A percentile compares a stretch with the other conserved stretches of the same genome.
These are phyloP conservation scores for Argya squamiceps DNA, from an alignment of 2,797 vertebrate species.

Conservation along the genomic window DNA sequence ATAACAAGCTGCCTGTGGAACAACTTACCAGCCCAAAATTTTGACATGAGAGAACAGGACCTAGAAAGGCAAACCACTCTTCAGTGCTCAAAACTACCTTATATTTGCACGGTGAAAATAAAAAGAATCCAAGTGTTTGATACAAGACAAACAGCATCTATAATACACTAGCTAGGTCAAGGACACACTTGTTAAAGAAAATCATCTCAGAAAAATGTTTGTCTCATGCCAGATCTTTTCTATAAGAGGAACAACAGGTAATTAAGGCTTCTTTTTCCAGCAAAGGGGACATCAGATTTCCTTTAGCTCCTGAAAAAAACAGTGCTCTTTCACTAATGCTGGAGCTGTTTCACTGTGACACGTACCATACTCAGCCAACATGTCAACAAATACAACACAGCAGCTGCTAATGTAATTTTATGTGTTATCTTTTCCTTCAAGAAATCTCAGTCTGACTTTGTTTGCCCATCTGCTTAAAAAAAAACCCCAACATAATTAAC, in stretches of 20 bases:
- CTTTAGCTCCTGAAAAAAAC: neutral
- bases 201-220: neutral
- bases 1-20: neutral
- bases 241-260: neutral
- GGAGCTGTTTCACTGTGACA: neutral
- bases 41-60: neutral
- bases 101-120: neutral
- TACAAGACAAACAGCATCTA: neutral
- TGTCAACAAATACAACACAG: neutral
- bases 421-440: neutral
- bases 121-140: neutral
- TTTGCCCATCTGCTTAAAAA: neutral
- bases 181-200: neutral
- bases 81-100: neutral
- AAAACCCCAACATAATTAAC: neutral
- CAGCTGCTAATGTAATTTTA: conserved; percentile 4
- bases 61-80: neutral
- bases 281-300: neutral
- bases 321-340: neutral
- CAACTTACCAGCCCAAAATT: neutral
- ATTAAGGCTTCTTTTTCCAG: neutral
- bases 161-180: neutral
- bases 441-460: neutral
- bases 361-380: neutral
- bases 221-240: neutral